Evolutionary conservation across 1,140 invertebrate genomes (phyloP).

Genomic region (Sitodiplosis mosellana): DNA sequence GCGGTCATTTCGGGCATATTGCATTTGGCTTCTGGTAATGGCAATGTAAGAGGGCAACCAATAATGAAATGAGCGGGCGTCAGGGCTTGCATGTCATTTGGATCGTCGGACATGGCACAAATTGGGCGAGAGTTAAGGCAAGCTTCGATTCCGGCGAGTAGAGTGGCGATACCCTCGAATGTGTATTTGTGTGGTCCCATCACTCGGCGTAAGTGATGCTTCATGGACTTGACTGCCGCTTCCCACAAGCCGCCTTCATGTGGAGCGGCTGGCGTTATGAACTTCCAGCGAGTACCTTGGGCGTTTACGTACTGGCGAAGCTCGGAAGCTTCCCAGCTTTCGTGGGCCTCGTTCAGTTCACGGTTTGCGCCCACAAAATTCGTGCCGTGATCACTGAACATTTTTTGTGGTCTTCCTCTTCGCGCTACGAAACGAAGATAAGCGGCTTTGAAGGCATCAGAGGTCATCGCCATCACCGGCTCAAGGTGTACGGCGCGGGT

Average conservation of each 20-base stretch:
- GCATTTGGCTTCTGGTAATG: neutral
- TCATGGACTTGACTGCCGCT: slow-evolving; percentile 15
- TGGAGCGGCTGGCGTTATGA: slow-evolving; percentile 7
- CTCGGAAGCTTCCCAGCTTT: neutral
- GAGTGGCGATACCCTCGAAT: slow-evolving; percentile 13
- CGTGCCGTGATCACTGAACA: slow-evolving; percentile 13
- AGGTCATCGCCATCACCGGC: neutral
- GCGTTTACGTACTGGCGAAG: neutral
- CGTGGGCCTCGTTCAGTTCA: neutral
- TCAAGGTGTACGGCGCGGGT: neutral
- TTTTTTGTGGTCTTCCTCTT: neutral
- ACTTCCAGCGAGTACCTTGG: neutral
- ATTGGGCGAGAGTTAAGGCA: slow-evolving; percentile 17
- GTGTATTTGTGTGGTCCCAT: slow-evolving; percentile 9
- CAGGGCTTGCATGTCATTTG: slow-evolving; percentile 10
- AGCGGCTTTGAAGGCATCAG: neutral
- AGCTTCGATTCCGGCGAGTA: slow-evolving; percentile 10
- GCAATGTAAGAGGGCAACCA: slow-evolving; percentile 5
- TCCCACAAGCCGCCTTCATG: slow-evolving; percentile 23
- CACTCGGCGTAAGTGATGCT: slow-evolving; percentile 11
- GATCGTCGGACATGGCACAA: slow-evolving; percentile 10
- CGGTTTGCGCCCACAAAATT: slow-evolving; percentile 13
- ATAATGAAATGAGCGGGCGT: slow-evolving; percentile 24
- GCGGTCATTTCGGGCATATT: no score
- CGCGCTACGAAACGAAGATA: neutral